Conservation (phyloP, 2,113 vertebrate species). For the Madoqua kirkii region DNA sequence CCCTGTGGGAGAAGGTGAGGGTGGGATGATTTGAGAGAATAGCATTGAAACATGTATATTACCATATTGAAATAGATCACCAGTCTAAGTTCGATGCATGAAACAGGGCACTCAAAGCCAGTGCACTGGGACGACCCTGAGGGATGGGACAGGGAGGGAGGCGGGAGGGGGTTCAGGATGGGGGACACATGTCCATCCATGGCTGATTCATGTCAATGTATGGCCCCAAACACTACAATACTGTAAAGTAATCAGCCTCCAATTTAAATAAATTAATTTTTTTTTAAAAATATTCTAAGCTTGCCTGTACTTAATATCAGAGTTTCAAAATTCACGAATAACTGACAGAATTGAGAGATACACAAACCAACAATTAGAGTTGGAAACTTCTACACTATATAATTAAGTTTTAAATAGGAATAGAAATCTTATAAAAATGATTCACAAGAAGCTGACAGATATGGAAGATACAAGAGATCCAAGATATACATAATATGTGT, state of each 20-base stretch:
- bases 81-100: not conserved
- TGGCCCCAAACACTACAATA: not conserved
- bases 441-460: not conserved
- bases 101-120: not conserved
- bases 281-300: not conserved
- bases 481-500: not conserved
- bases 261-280: not conserved
- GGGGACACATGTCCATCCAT: not conserved
- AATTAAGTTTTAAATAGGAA: not conserved
- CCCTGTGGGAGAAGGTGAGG: not conserved
- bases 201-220: not conserved
- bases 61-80: not conserved
- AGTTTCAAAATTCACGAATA: not conserved
- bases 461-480: not conserved
- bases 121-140: not conserved
- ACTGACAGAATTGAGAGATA: not conserved
- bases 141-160: not conserved
- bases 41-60: not conserved
- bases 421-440: not conserved
- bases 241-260: not conserved
- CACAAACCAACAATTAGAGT: not conserved
- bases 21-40: not conserved
- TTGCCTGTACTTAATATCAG: not conserved
- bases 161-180: fast-evolving
- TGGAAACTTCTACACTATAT: not conserved